Conservation (phyloP, 2,113 vertebrate genomes). For the Tychaedon coryphoeus region DNA sequence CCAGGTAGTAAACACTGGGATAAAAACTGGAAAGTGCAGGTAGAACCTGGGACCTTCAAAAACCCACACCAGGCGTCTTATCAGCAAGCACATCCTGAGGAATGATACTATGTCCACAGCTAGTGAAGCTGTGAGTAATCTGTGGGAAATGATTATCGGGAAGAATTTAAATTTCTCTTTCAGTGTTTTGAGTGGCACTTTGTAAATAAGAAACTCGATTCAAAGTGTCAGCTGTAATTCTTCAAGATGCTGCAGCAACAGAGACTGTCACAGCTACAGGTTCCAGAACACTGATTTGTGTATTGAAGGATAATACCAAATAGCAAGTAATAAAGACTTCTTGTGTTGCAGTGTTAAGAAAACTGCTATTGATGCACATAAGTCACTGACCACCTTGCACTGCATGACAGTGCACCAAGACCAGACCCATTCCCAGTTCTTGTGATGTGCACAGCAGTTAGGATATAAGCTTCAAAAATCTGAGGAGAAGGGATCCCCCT, state of each 20-base stretch:
- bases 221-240: background rate
- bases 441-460: background rate
- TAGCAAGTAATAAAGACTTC: background rate
- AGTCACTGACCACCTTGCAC: background rate
- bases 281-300: background rate
- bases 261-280: background rate
- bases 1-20: background rate
- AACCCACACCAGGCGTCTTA: background rate
- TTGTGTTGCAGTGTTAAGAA: background rate
- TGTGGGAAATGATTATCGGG: background rate
- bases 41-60: background rate
- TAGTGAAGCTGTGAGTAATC: background rate
- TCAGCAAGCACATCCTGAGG: background rate
- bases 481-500: background rate
- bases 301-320: background rate
- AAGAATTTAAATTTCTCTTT: background rate
- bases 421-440: background rate
- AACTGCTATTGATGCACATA: background rate
- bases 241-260: background rate
- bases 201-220: background rate
- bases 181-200: background rate
- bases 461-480: background rate
- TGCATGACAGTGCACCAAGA: rapidly evolving
- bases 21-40: background rate
- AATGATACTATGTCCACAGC: background rate